Conservation (phyloP, 2,888 invertebrate genomes). For the Drosophila crucigera region DNA sequence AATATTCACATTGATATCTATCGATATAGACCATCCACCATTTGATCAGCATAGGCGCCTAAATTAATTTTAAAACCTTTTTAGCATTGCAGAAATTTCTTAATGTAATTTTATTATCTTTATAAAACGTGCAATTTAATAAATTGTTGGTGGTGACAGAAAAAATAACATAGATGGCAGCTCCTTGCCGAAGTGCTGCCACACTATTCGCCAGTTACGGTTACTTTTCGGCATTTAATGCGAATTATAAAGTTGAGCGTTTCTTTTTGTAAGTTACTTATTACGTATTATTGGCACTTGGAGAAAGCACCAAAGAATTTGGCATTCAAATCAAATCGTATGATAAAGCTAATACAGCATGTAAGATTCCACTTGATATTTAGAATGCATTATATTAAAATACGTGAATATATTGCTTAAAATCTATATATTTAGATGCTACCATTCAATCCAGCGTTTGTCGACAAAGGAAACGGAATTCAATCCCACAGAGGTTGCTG, state of each 20-base stretch:
- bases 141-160: not conserved
- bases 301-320: not conserved
- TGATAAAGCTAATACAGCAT: not conserved
- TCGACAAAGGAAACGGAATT: too few relatives aligned
- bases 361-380: not conserved
- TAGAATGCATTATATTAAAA: not conserved
- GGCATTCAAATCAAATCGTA: not conserved
- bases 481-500: too few relatives aligned
- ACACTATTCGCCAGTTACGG: not conserved
- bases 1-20: not conserved
- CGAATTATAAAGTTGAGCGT: not conserved
- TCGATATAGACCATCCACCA: not conserved
- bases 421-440: not conserved
- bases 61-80: not conserved
- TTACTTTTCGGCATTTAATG: not conserved
- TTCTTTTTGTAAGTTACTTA: not conserved
- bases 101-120: not conserved
- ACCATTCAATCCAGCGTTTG: too few relatives aligned
- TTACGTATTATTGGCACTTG: not conserved
- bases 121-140: too few relatives aligned
- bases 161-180: not conserved
- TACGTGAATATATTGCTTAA: not conserved
- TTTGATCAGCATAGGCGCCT: not conserved
- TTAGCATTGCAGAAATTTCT: not conserved
- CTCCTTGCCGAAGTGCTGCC: not conserved